Base-by-base conservation (phyloP, 2,113 vertebrate genomes). In the Callospermophilus lateralis region DNA sequence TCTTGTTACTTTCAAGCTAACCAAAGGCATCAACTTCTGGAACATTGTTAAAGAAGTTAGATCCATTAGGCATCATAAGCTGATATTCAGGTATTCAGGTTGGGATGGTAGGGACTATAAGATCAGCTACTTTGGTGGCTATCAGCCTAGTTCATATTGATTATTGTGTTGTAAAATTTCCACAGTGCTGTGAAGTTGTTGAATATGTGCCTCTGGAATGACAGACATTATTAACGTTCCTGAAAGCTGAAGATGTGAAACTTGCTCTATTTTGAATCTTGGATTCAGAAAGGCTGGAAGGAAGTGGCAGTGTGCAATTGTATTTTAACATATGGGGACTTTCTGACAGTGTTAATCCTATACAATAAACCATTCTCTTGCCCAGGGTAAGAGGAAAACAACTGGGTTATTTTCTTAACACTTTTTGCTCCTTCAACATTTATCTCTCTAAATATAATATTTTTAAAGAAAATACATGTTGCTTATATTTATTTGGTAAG, bases 1-100 rank as follows among this genome's bases (percentile, higher is more conserved):
- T 98, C 98, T 98, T 98, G 98, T 99, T 99, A 99, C 97, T 97
- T 98, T 98, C 94, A 97, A 98, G 94, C 97, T 96, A 98, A 97
- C 97, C 97, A 97, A 98, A 98, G 97, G 96, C 97, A 98, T 98
- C 97, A 97, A 98, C 97, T 98, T 98, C 97, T 98, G 98, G 97
- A 98, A 98, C 91, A 37, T 98, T 98, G 94, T 98, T 97, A 98
- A 98, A 98, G 97, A 96, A 97, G 96, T 98, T 98, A 98, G 95
- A 95, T 92, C 96, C 97, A 96, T 97, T 98, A 98, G 97, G 89
- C 83, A 51, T 97, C 96, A 96, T 91, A 96, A 97, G 96, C 92
- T 98, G 97, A 98, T 98, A 98, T 97, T 97, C 13, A 16, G 86
- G 74, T 98, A 96, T 98, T 97, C 98, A 98, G 94, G 97, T 97